These are phyloP conservation scores for Leptopilina syphax DNA, from an alignment of 2,888 invertebrate species.

Conservation along the genomic window DNA sequence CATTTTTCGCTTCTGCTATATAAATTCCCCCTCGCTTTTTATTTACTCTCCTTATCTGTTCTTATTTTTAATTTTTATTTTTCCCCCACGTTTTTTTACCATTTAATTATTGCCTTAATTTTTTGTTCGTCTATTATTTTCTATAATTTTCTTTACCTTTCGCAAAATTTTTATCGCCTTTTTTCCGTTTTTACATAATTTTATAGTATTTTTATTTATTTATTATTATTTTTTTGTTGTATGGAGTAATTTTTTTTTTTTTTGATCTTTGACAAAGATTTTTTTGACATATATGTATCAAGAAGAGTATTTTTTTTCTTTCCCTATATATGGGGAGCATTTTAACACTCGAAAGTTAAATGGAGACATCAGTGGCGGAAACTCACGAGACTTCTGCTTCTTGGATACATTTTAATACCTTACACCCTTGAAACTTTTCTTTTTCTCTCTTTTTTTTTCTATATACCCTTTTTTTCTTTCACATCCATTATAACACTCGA, in stretches of 20 bases:
- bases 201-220: too few species aligned
- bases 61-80: not conserved
- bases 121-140: constrained; percentile 19
- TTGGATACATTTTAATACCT: constrained; percentile 20
- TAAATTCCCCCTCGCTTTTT: not conserved
- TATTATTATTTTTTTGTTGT: too few species aligned
- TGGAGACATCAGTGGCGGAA: constrained; percentile 14
- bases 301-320: not conserved
- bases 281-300: constrained; percentile 15
- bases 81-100: not conserved
- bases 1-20: not conserved
- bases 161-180: too few species aligned
- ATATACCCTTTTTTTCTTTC: constrained; percentile 27
- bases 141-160: not conserved
- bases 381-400: constrained; percentile 25
- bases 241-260: not conserved
- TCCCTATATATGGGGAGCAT: not conserved
- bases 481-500: constrained; percentile 40
- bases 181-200: too few species aligned
- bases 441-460: not conserved
- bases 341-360: not conserved
- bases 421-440: constrained; percentile 25
- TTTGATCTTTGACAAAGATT: constrained; percentile 13
- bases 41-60: too few species aligned
- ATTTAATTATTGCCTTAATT: not conserved